These are phyloP conservation scores for Hyposmocoma kahamanoa DNA, from an alignment of 1,140 invertebrate genomes.

Conservation along the genomic window DNA sequence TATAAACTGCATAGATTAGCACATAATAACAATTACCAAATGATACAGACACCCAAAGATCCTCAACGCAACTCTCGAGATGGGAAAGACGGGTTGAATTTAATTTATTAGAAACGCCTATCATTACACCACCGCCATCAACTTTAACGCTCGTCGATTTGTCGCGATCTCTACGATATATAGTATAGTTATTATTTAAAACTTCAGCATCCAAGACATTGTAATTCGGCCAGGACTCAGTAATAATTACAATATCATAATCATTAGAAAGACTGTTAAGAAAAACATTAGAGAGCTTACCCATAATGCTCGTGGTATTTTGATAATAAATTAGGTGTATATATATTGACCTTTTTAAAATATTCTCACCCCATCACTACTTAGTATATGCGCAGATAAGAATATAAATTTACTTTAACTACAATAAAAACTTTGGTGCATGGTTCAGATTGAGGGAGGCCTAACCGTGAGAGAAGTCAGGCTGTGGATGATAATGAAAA, in stretches of 20 bases:
- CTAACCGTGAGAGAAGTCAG: too few species aligned
- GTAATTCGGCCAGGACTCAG: not conserved
- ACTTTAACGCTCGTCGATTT: not conserved
- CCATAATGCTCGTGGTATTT: not conserved
- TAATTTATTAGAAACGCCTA: not conserved
- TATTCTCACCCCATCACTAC: too few species aligned
- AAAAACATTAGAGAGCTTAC: not conserved
- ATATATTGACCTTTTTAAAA: too few species aligned
- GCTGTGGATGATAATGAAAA: too few species aligned
- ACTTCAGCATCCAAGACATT: not conserved
- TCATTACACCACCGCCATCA: not conserved
- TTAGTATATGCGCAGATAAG: too few species aligned
- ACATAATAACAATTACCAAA: not conserved
- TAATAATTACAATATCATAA: not conserved
- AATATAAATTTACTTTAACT: too few species aligned
- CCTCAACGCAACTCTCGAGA: too few species aligned
- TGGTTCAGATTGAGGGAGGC: too few species aligned
- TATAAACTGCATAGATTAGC: not conserved
- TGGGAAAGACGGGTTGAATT: not conserved
- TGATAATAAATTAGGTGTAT: too few species aligned
- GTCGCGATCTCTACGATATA: not conserved
- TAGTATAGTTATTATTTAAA: not conserved
- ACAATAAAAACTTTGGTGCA: too few species aligned
- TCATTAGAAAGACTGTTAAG: not conserved
- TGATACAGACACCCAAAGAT: not conserved